Base-by-base conservation (phyloP, 2,113 vertebrate genomes). In the Crotalus tigris region DNA sequence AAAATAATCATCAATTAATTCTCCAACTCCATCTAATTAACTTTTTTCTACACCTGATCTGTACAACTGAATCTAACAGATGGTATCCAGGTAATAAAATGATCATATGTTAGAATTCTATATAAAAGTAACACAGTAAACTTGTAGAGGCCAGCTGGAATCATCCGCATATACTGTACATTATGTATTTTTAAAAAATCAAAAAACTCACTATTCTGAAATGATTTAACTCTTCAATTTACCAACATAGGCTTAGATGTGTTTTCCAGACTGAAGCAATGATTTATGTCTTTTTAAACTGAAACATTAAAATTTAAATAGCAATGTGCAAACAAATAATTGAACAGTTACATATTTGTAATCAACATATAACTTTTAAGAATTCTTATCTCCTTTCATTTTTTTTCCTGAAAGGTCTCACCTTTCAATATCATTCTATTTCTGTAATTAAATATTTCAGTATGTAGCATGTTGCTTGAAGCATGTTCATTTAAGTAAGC, bases 31-130 rank as follows among this genome's bases (percentile, higher is more conserved):
- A 93, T 91, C 91, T 94, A 94, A 95, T 97, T 97, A 95, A 95
- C 93, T 58, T 95, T 85, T 96, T 85, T 96, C 95, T 96, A 85
- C 93, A 58, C 91, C 91, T 95, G 95, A 95, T 95, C 96, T 96
- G 93, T 95, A 94, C 85, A 57, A 96, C 94, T 95, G 96, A 97
- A 97, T 97, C 95, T 94, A 96, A 51, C 95, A 97, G 96, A 96
- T 96, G 96, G 91, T 3, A 88, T 61, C 75, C 92, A 49, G 93
- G 90, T 90, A 75, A 46, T 29, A 94, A 97, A 96, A 94, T 94
- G 46, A 95, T 91, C 2, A 85, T 95, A 95, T 95, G 94, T 96
- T 96, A 95, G 88, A 75, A 11, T 94, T 93, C 91, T 92, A 90
- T 89, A 95, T 93, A 92, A 96, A 96, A 96, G 94, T 93, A 95